Base-by-base conservation (phyloP, 2,888 invertebrate species). In the Cerastoderma edule region DNA sequence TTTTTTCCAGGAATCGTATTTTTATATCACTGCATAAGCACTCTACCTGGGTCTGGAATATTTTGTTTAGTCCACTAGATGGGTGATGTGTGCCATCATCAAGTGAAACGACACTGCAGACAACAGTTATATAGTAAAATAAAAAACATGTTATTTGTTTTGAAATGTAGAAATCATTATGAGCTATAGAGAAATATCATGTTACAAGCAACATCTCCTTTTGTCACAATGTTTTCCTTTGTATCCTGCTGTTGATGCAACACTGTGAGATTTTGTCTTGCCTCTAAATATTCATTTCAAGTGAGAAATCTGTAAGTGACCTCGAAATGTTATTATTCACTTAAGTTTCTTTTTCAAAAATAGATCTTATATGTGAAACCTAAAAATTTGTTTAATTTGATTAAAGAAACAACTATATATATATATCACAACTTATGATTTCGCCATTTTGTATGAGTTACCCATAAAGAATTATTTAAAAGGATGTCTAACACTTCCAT, bases 141-240 rank as follows among this genome's bases (percentile, higher is more conserved):
- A 48, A 6, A 19, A 5, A 48, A n/a, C 6, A 48, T 19, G 22
- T 19, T 10, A 48, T n/a, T 48, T 48, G 16, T n/a, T n/a, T n/a
- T n/a, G n/a, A 48, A 48, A 6, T 5, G 10, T 13, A 53, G 53
- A 53, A 53, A n/a, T n/a, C 19, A 53, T 22, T 53, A 24, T 53
- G 53, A 10, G 24, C n/a, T 22, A 53, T n/a, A 24, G 24, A 30
- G 30, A 13, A 56, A 56, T 28, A 30, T 28, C 56, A 30, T 24
- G 2, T 56, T 10, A 56, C 13, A 24, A 56, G 56, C 56, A 56
- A 28, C 30, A 19, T 56, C 30, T 56, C 32, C 56, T 19, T 56
- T 56, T 56, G 5, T 32, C 28, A 56, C 32, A 24, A 22, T 53
- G n/a, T 53, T 24, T n/a, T n/a, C n/a, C n/a, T n/a, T n/a, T n/a